Evolutionary conservation across 2,797 vertebrate genomes (phyloP).

Genomic region (Coendou prehensilis): DNA sequence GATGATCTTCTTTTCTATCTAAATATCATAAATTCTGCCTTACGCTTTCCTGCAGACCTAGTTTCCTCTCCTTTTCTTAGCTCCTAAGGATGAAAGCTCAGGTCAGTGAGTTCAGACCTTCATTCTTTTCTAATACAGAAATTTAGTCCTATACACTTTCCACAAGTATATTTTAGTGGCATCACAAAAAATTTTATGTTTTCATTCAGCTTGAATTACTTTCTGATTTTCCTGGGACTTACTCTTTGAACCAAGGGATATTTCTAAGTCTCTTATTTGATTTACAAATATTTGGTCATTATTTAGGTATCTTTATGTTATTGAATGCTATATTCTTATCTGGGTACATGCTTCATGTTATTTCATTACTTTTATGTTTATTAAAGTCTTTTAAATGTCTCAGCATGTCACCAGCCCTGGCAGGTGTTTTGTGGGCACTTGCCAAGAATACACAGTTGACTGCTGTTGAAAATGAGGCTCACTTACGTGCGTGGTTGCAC

Average conservation of each 20-base stretch:
- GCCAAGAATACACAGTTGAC: too few relatives aligned
- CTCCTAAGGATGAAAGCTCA: neutral
- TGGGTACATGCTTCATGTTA: neutral
- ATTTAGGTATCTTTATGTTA: neutral
- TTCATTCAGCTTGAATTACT: neutral
- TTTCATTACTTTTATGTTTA: neutral
- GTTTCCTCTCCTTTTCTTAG: neutral
- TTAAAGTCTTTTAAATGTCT: neutral
- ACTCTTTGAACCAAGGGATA: neutral
- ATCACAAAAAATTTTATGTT: neutral
- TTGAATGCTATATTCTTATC: neutral
- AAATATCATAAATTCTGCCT: neutral
- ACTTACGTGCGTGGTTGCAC: neutral
- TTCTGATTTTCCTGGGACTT: neutral
- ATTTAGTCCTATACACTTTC: neutral
- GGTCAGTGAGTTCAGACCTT: too few relatives aligned
- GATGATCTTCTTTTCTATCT: neutral
- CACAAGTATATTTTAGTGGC: neutral
- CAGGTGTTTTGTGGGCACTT: neutral
- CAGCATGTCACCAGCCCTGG: neutral
- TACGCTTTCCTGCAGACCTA: neutral
- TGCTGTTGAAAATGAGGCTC: neutral
- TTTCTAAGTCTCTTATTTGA: neutral
- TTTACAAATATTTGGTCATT: neutral
- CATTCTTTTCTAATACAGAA: neutral